Evolutionary conservation across 2,113 vertebrate species (phyloP).

Genomic region (Coreoperca whiteheadi): DNA sequence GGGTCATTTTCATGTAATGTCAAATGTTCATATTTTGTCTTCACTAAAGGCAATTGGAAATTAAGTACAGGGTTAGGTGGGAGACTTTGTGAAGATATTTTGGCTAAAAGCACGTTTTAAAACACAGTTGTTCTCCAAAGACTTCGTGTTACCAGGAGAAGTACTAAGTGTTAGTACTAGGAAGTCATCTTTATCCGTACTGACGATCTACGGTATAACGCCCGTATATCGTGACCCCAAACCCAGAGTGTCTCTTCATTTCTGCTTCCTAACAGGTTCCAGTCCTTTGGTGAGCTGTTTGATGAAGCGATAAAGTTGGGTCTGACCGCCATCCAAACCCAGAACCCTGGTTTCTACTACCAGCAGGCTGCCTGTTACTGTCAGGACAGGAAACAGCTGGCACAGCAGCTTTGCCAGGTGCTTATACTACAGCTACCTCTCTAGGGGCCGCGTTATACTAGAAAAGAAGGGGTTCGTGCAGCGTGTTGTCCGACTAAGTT

Average conservation of each 20-base stretch:
- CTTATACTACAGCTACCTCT: constrained; percentile 4
- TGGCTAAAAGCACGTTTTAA: not conserved
- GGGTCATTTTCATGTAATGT: too few species aligned
- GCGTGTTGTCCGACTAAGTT: not conserved
- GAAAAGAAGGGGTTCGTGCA: not conserved
- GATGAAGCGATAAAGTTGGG: constrained; percentile 99
- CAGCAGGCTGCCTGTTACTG: constrained; percentile 97
- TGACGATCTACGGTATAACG: not conserved
- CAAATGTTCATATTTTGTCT: too few species aligned
- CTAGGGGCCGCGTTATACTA: not conserved
- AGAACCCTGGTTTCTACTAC: constrained; percentile 99
- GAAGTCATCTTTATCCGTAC: too few species aligned
- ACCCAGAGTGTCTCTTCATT: not conserved
- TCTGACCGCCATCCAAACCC: constrained; percentile 97
- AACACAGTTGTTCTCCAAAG: not conserved
- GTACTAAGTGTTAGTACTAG: not conserved
- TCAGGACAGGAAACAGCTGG: constrained; percentile 93
- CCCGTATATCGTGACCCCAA: not conserved
- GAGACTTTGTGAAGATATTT: too few species aligned
- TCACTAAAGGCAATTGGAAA: too few species aligned
- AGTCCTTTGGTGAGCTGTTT: constrained; percentile 98
- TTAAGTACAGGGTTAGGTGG: too few species aligned
- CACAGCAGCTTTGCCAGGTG: constrained; percentile 91
- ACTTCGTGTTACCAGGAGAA: not conserved
- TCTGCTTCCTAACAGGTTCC: constrained; percentile 86